Percentiles rank a stretch among this genome's conserved stretches.
phyloP scores from a whole-genome alignment of 2,888 invertebrate genomes.

The Stenotaenia linearis region DNA sequence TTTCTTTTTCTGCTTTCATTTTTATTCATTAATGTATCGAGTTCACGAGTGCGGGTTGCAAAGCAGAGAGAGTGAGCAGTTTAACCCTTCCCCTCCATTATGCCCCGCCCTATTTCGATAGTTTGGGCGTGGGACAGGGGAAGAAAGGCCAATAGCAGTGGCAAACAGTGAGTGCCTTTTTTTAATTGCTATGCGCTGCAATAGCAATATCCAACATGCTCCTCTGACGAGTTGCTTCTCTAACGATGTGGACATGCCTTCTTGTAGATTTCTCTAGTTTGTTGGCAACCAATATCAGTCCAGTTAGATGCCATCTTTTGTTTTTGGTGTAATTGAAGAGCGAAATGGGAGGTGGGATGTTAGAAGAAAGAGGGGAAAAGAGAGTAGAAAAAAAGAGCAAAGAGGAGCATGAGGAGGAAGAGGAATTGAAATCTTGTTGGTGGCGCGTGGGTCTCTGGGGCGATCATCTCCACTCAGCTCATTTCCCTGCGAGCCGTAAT shows the following conservation, averaged over 20 bases:
- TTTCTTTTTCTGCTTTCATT: not conserved
- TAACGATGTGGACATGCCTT: not conserved
- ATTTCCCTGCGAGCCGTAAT: conserved; percentile 29
- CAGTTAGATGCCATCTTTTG: not conserved
- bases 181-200: not conserved
- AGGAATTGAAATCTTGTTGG: not conserved
- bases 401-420: not conserved
- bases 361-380: not conserved
- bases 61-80: not conserved
- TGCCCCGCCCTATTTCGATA: not conserved
- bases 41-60: not conserved
- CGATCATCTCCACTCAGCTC: conserved; percentile 20
- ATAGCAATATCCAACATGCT: not conserved
- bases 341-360: not conserved
- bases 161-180: not conserved
- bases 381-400: not conserved
- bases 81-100: not conserved
- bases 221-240: not conserved
- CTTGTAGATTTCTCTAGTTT: not conserved
- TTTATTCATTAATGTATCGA: not conserved
- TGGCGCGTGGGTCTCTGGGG: not conserved
- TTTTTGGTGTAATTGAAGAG: not conserved
- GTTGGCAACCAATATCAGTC: not conserved
- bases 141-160: not conserved
- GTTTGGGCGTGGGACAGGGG: not conserved